Conservation (phyloP, 2,113 vertebrate genomes). For the Ctenomys sociabilis region DNA sequence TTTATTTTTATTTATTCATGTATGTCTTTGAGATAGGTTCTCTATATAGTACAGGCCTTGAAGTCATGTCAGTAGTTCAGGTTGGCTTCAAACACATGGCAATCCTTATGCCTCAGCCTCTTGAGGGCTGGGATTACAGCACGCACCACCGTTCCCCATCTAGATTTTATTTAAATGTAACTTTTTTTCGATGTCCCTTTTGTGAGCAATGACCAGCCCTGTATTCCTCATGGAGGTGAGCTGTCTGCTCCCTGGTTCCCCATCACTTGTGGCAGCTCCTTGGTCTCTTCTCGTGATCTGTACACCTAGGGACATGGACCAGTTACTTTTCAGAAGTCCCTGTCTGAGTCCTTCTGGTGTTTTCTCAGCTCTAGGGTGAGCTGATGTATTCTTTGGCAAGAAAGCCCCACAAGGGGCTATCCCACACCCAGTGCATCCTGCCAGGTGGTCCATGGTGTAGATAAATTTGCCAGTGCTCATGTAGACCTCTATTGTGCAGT, state of each 20-base stretch:
- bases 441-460: accelerated
- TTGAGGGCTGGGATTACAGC: not conserved
- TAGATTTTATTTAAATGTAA: not conserved
- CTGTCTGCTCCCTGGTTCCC: not conserved
- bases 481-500: accelerated
- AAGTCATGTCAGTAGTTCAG: too few relatives aligned
- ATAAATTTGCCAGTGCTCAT: accelerated
- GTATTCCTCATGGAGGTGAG: not conserved
- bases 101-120: not conserved
- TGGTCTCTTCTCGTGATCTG: not conserved
- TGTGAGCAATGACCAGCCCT: accelerated
- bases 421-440: not conserved
- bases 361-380: not conserved
- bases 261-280: not conserved
- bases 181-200: too few relatives aligned
- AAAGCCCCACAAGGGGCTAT: not conserved
- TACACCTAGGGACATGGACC: not conserved
- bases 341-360: not conserved
- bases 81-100: not conserved
- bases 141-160: not conserved
- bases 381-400: not conserved
- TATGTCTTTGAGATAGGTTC: not conserved
- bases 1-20: not conserved
- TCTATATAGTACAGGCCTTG: not conserved
- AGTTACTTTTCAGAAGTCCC: not conserved